Base-by-base conservation (phyloP, 2,113 vertebrate genomes). In the Chionomys nivalis region DNA sequence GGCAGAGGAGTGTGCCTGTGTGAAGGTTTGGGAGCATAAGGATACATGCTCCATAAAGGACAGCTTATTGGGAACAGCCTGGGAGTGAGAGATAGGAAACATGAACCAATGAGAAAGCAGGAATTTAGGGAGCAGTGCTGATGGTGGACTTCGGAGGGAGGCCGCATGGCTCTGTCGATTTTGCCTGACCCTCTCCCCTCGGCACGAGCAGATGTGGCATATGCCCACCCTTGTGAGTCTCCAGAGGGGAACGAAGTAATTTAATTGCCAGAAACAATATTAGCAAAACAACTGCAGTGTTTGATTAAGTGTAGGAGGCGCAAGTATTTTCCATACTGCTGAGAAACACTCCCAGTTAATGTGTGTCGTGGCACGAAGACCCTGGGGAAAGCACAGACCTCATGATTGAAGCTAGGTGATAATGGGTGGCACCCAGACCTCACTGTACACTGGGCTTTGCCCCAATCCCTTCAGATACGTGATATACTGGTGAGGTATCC, bases 251-350 rank as follows among this genome's bases (percentile, higher is more conserved):
- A 33, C 65, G n/a, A 70, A 58, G 76, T 79, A 49, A 73, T 83
- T 91, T 94, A 78, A 81, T 72, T 89, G 39, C 65, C 52, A 94
- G 87, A 39, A 95, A 86, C 81, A 85, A 81, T 92, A 88, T 66
- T 88, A 92, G 81, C 44, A 79, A 96, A 94, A 90, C 85, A 90
- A 42, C 28, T 21, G 16, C 33, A 3, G 0, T 28, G 44, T 91
- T 83, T 93, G 66, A 28, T 33, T 12, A 61, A 44, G 1, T 72
- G 39, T 91, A 76, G 36, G 79, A 55, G 24, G 52, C 65, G 66
- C 10, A 76, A 39, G 66, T 58, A 17, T 88, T 93, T 95, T 72
- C 36, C 28, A 44, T 42, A 7, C 52, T 76, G 7, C 65, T 42
- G 19, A 89, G 89, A 92, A 97, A 87, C 44, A 36, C 63, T 72